Evolutionary conservation across 1,140 invertebrate genomes (phyloP), one percentile per base, ranked within the genome.

Genomic region (Pemphigus obesinymphae): DNA sequence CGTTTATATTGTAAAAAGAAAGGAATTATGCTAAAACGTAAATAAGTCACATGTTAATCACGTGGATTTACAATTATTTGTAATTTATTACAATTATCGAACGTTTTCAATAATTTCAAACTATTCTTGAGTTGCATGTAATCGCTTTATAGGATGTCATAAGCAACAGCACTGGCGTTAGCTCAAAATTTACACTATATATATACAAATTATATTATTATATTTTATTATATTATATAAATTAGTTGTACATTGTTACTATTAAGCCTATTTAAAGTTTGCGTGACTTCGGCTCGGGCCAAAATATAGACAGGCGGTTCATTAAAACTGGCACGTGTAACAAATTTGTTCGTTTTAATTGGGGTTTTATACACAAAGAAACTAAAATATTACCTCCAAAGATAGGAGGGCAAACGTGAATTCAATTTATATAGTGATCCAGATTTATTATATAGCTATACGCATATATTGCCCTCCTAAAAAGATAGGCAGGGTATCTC

Each of bases 331-430:
- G 8, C 40, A 4, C 3, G 34, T 8, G 37, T 43, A 29, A n/a
- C n/a, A n/a, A n/a, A n/a, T n/a, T n/a, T n/a, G n/a, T n/a, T n/a
- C 66, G 37, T 70, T 70, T 70, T 70, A 43, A 43, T 70, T 43
- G 66, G 45, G 66, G 66, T 70, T n/a, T n/a, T 70, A 45, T 70
- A 26, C 31, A 11, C 31, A 2, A 11, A n/a, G 3, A n/a, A 23
- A 40, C 8, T 66, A 37, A n/a, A 66, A 40, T 7, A 37, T 66
- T 37, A 3, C 29, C 29, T 26, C n/a, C n/a, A n/a, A n/a, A n/a
- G n/a, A n/a, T n/a, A n/a, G 13, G 13, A 26, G 29, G 17, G 15
- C n/a, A n/a, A n/a, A n/a, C n/a, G n/a, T n/a, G 29, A 13, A 17
- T 61, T 61, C 58, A 20, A 31, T 61, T 61, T 61, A n/a, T 31